Conservation (phyloP, 2,113 vertebrate genomes). For the Leucoraja erinaceus region DNA sequence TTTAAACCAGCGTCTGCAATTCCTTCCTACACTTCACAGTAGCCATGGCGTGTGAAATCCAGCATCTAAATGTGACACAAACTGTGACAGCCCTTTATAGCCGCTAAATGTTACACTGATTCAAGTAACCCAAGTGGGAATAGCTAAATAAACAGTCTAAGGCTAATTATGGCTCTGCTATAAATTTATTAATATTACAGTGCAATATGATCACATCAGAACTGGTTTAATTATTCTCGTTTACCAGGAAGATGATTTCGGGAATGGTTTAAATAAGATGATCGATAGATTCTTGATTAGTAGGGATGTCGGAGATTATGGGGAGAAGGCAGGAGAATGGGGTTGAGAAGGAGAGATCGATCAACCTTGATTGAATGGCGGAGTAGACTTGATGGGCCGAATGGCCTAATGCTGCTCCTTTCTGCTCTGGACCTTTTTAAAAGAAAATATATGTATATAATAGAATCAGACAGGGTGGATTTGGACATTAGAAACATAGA, state of each 20-base stretch:
- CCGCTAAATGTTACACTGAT: not conserved
- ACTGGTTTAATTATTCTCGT: not conserved
- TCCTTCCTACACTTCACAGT: no score
- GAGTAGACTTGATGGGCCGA: no score
- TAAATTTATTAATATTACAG: not conserved
- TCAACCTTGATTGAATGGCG: no score
- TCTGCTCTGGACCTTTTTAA: not conserved
- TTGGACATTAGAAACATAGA: no score
- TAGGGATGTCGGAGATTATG: no score
- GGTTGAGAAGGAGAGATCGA: no score
- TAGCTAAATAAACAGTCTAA: not conserved
- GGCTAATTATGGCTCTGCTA: not conserved
- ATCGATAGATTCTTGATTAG: no score
- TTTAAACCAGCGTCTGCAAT: no score
- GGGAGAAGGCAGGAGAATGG: no score
- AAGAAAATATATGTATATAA: no score
- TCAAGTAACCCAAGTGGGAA: not conserved
- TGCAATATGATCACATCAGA: not conserved
- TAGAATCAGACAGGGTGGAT: not conserved
- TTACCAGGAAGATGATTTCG: not conserved
- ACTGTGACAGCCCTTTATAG: not conserved
- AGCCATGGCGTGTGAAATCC: not conserved
- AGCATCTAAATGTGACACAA: not conserved
- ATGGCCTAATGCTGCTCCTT: no score
- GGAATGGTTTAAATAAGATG: not conserved